Base-by-base conservation (phyloP, 2,113 vertebrate genomes). In the Trochalopteron elliotii region DNA sequence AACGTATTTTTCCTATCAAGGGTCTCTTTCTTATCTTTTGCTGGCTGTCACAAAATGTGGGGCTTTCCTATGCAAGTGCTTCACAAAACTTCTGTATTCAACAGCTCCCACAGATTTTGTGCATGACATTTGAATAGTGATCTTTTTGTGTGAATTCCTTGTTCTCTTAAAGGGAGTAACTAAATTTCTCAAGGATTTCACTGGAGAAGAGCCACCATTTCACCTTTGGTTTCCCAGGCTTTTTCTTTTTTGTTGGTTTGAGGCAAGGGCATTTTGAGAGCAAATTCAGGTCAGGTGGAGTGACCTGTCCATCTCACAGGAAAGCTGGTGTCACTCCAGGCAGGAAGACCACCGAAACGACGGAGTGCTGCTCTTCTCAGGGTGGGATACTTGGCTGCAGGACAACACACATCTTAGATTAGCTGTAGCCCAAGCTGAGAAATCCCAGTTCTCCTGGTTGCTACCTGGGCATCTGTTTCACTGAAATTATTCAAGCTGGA, bases 341-440 rank as follows among this genome's bases (percentile, higher is more conserved):
- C 31, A 74, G 50, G 53, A 83, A 59, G 77, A 25, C 3, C 63
- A 74, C 25, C 0, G 0, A 28, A 77, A 63, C 0, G 0, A 11
- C 1, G 4, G 35, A 70, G 23, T 33, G 12, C 42, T 49, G 27
- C 35, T 61, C 67, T 83, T 71, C 63, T 87, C 63, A 33, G 52
- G 18, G 60, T 39, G 31, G 44, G 61, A 35, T 17, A 23, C 40
- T 37, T 28, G 1, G 0, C 52, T 60, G 69, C 17, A 10, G 47
- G 35, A 64, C 44, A 52, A 20, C 15, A 9, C 14, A 15, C 9
- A 2, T 63, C n/a, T 81, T 55, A n/a, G 23, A 11, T 14, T 7
- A 71, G 44, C 44, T 57, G 7, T 33, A 83, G 52, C 35, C 64
- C 59, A 61, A 44, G 18, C 22, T 65, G 70, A 82, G 75, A 85